Percentiles rank a stretch among this genome's conserved stretches.
Evolutionary conservation across 2,888 invertebrate genomes (phyloP).

Genomic region (Amiota mariae): DNA sequence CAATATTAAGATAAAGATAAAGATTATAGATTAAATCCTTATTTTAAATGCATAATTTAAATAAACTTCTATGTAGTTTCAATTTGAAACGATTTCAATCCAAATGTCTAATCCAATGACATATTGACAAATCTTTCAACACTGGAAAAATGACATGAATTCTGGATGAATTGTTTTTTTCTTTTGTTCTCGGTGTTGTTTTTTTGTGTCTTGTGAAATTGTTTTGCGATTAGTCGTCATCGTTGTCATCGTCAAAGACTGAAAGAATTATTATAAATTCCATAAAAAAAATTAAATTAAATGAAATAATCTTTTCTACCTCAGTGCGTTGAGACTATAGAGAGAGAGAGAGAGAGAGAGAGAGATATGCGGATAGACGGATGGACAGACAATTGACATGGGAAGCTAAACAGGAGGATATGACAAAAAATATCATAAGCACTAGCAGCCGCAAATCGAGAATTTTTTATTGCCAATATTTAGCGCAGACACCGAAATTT

Average conservation of each 20-base stretch:
- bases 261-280: too few species aligned
- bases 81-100: too few species aligned
- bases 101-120: background rate
- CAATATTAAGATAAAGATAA: too few species aligned
- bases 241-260: too few species aligned
- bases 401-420: too few species aligned
- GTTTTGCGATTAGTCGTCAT: conserved; percentile 28
- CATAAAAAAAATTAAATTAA: background rate
- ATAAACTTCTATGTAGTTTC: too few species aligned
- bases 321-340: conserved; percentile 9
- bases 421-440: background rate
- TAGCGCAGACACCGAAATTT: conserved; percentile 31
- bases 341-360: too few species aligned
- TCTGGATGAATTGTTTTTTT: conserved; percentile 19
- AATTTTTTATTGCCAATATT: conserved; percentile 32
- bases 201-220: background rate
- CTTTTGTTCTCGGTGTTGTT: background rate
- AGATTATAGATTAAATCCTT: too few species aligned
- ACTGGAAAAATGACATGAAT: background rate
- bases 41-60: too few species aligned
- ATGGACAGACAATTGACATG: too few species aligned
- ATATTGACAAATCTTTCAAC: conserved; percentile 24
- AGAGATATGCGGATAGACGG: too few species aligned
- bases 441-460: conserved; percentile 7
- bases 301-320: conserved; percentile 6